Percentiles rank a stretch among this genome's conserved stretches.
These are phyloP conservation scores for Spermophilus dauricus DNA, from an alignment of 2,113 vertebrate genomes.

Conservation along the genomic window DNA sequence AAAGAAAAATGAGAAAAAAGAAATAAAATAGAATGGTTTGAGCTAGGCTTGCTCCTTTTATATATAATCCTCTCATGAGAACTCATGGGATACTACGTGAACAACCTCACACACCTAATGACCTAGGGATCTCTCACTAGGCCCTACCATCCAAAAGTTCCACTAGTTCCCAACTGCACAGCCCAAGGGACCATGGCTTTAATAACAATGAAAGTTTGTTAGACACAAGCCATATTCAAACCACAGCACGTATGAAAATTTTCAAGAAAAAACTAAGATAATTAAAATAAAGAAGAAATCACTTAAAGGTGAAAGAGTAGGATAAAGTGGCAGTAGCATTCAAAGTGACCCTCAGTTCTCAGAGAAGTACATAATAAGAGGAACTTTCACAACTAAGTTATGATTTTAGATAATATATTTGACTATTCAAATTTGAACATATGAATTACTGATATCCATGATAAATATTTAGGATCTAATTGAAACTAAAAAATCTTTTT, in stretches of 20 bases:
- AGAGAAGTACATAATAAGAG: neutral
- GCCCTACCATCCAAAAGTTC: neutral
- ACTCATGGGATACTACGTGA: neutral
- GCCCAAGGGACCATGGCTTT: neutral
- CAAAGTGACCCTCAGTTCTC: neutral
- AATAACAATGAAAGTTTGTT: neutral
- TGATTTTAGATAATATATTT: too few species aligned
- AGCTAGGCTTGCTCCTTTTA: too few species aligned
- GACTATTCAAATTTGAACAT: neutral
- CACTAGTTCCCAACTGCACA: too few species aligned
- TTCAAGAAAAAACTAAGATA: constrained; percentile 15
- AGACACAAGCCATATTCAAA: neutral
- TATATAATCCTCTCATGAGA: too few species aligned
- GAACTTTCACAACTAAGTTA: neutral
- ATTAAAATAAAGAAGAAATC: neutral
- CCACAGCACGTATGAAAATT: neutral
- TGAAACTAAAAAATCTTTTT: constrained; percentile 20
- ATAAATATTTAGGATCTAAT: neutral
- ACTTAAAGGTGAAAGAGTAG: constrained; percentile 6
- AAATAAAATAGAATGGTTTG: too few species aligned
- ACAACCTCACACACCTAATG: neutral
- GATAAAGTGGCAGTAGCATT: neutral
- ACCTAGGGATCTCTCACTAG: too few species aligned
- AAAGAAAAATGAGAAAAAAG: too few species aligned
- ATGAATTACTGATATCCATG: neutral